These are phyloP conservation scores for Muntiacus muntjak DNA, from an alignment of 2,113 vertebrate genomes.

Conservation along the genomic window DNA sequence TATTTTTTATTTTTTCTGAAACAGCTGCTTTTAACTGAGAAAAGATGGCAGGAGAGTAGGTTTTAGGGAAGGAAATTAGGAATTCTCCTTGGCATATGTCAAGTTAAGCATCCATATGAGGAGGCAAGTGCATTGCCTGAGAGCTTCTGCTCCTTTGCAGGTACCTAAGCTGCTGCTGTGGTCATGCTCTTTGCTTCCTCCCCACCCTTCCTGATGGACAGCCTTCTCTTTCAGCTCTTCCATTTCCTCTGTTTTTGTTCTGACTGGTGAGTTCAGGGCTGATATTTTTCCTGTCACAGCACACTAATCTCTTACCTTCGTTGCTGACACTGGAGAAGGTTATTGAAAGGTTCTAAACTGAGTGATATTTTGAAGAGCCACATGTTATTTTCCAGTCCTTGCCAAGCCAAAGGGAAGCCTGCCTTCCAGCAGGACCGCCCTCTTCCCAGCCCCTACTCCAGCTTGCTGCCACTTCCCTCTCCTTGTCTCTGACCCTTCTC, in stretches of 20 bases:
- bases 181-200: background rate
- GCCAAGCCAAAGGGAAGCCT: background rate
- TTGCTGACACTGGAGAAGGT: background rate
- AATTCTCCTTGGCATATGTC: background rate
- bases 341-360: background rate
- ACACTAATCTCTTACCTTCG: background rate
- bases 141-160: background rate
- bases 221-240: background rate
- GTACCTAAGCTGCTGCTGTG: accelerated
- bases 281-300: background rate
- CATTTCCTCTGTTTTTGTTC: background rate
- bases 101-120: background rate
- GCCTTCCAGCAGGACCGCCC: too few relatives aligned
- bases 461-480: background rate
- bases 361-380: background rate
- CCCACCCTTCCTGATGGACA: too few relatives aligned
- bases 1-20: background rate
- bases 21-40: background rate
- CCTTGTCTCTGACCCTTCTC: background rate
- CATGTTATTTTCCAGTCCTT: background rate
- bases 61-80: background rate
- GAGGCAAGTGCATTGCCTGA: background rate
- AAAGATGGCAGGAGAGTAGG: background rate
- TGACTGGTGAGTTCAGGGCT: background rate
- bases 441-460: background rate